phyloP scores from a whole-genome alignment of 30 jellyfish, hydroid and myxozoan species.

The Mastigias papua region DNA sequence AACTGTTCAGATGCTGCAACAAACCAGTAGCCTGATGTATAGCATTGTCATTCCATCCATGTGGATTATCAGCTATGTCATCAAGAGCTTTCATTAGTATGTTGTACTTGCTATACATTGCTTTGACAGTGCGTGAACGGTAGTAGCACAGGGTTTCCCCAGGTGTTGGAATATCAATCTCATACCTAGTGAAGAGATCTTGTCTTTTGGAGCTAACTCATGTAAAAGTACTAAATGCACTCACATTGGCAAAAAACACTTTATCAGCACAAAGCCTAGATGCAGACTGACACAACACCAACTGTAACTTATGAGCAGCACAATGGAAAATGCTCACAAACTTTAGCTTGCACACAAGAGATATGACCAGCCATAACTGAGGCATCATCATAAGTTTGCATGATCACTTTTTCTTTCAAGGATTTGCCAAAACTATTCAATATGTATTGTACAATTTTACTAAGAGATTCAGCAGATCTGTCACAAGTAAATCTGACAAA shows the following conservation, averaged over 20 bases:
- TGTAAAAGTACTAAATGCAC: constrained; percentile 57
- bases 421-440: constrained; percentile 24
- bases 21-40: constrained; percentile 46
- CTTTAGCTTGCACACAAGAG: constrained; percentile 26
- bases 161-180: constrained; percentile 52
- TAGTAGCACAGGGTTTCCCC: constrained; percentile 65
- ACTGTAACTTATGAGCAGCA: constrained; percentile 70
- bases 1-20: constrained; percentile 49
- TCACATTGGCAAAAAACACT: constrained; percentile 68
- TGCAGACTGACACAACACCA: constrained; percentile 70
- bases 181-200: constrained; percentile 1
- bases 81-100: constrained; percentile 10
- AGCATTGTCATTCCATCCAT: constrained; percentile 53
- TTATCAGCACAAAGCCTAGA: constrained; percentile 14
- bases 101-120: constrained; percentile 8
- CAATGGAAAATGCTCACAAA: constrained; percentile 56
- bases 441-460: constrained; percentile 11
- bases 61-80: constrained; percentile 25
- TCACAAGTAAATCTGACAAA: constrained; percentile 32
- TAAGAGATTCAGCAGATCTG: constrained; percentile 39
- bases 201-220: constrained; percentile 46
- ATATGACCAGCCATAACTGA: constrained; percentile 49
- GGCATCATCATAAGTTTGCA: constrained; percentile 62
- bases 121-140: constrained; percentile 43
- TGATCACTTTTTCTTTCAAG: constrained; percentile 20